Evolutionary conservation across 2,113 vertebrate genomes (phyloP).

Genomic region (Cyphomyrus plagiostoma): DNA sequence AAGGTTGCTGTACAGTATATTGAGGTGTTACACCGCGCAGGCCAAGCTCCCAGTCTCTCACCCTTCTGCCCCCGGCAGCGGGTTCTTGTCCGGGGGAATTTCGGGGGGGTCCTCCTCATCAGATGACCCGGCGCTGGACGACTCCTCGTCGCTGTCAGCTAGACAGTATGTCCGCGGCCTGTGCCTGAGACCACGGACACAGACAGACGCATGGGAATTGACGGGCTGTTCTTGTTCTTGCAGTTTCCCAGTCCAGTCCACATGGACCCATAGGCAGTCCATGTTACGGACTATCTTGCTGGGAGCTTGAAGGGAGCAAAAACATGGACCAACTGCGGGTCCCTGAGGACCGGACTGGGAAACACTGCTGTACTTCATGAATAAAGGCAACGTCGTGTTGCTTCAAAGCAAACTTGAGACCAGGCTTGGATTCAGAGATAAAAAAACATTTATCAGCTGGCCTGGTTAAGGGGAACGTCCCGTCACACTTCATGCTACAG

Average conservation of each 20-base stretch:
- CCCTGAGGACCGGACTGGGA: not conserved
- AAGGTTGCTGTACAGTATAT: not conserved
- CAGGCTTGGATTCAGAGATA: not conserved
- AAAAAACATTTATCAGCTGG: not conserved
- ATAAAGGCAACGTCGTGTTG: not conserved
- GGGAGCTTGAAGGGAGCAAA: not conserved
- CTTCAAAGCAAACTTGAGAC: not conserved
- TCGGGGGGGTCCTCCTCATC: conserved; percentile 90
- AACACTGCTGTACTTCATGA: not conserved
- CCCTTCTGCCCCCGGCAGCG: conserved; percentile 76
- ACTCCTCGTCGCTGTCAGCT: conserved; percentile 96
- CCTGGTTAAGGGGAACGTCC: not conserved
- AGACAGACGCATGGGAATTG: conserved; percentile 20
- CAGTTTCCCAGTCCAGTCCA: not conserved
- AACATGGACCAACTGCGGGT: not conserved
- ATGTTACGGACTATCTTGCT: not conserved
- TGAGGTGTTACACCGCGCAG: not conserved
- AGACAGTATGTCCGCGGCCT: conserved; percentile 88
- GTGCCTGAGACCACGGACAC: conserved; percentile 46
- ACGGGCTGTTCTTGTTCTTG: not conserved
- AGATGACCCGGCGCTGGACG: conserved; percentile 93
- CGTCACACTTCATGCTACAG: not conserved
- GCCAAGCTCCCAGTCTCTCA: conserved; percentile 43
- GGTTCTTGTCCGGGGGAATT: conserved; percentile 68
- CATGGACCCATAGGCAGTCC: not conserved